phyloP scores from a whole-genome alignment of 2,888 invertebrate species.

The Artemia sp. region DNA sequence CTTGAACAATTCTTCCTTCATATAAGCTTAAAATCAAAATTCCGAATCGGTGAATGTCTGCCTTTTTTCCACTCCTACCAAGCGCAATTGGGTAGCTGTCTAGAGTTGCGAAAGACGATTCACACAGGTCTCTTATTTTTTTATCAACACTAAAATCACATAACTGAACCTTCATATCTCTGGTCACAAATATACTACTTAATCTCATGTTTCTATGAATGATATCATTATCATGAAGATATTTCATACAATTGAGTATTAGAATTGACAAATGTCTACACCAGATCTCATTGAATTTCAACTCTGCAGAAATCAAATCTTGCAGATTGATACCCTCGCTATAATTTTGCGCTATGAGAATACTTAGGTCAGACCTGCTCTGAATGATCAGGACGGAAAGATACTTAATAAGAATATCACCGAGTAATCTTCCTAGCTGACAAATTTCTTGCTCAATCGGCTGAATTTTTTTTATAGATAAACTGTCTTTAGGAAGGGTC shows the following conservation, averaged over 20 bases:
- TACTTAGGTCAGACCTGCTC: slow-evolving; percentile 20
- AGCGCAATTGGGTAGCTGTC: slow-evolving; percentile 33
- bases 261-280: slow-evolving; percentile 18
- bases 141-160: slow-evolving; percentile 14
- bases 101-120: not conserved
- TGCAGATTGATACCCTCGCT: slow-evolving; percentile 48
- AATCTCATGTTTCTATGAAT: not conserved
- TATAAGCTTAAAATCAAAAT: slow-evolving; percentile 48
- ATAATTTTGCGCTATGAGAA: slow-evolving; percentile 40
- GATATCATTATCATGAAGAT: slow-evolving; percentile 19
- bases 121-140: slow-evolving; percentile 16
- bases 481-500: slow-evolving; percentile 11
- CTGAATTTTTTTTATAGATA: slow-evolving; percentile 36
- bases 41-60: slow-evolving; percentile 55
- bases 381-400: slow-evolving; percentile 46
- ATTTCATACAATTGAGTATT: slow-evolving; percentile 20
- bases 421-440: slow-evolving; percentile 48
- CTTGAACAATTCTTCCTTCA: slow-evolving; percentile 38
- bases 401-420: slow-evolving; percentile 55
- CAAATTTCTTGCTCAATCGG: slow-evolving; percentile 61
- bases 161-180: not conserved
- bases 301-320: slow-evolving; percentile 15
- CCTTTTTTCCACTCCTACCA: slow-evolving; percentile 44
- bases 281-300: slow-evolving; percentile 13
- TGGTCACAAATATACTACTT: slow-evolving; percentile 1